These are phyloP conservation scores for Ia io DNA, from an alignment of 2,113 vertebrate species.

Conservation along the genomic window DNA sequence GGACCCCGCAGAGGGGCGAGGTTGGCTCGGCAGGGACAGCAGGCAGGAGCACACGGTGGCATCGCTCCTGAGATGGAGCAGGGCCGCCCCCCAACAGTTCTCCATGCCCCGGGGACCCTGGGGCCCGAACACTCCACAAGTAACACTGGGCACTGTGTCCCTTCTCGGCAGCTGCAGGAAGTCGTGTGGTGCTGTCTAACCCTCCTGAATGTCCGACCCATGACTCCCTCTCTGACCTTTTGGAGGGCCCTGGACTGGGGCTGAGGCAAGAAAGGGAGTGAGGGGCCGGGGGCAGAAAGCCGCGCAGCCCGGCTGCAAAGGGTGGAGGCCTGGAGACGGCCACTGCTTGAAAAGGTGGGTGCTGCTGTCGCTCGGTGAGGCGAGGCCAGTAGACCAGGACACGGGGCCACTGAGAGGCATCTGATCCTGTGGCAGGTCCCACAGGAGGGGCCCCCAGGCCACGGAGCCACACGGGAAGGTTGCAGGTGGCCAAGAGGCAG, in stretches of 20 bases:
- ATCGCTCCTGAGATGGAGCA: not conserved
- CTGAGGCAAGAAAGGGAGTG: rapidly evolving
- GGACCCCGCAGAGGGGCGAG: no score
- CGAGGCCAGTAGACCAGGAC: not conserved
- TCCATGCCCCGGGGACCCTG: not conserved
- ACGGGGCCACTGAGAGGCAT: not conserved
- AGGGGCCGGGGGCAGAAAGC: not conserved
- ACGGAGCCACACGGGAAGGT: not conserved
- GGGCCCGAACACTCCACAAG: rapidly evolving
- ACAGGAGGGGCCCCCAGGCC: no score
- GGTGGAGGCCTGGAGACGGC: not conserved
- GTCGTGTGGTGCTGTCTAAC: no score
- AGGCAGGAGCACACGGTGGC: not conserved
- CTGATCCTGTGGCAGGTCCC: not conserved
- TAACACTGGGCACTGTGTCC: rapidly evolving
- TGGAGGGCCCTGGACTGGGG: not conserved
- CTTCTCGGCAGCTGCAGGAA: not conserved
- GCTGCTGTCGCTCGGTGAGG: not conserved
- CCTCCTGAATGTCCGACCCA: not conserved
- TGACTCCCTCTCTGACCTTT: rapidly evolving
- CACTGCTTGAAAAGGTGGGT: not conserved
- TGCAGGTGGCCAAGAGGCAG: not conserved
- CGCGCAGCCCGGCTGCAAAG: not conserved
- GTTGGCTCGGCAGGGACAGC: not conserved
- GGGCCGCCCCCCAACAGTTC: no score